Evolutionary conservation across 92 coral and sea anemone species (phyloP).

Genomic region (Muricea muricata): DNA sequence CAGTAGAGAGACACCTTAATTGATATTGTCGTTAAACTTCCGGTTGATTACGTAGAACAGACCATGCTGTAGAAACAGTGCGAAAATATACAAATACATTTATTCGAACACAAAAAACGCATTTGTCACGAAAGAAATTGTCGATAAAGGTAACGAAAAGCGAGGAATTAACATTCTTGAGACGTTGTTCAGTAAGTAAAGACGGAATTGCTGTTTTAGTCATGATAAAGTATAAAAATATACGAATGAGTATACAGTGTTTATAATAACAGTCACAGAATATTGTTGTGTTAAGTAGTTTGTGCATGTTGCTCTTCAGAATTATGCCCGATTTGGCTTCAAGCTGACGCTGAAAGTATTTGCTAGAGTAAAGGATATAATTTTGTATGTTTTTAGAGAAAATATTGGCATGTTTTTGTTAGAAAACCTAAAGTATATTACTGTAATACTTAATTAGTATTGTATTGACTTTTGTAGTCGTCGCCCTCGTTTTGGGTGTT

Average conservation of each 20-base stretch:
- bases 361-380: too few species aligned
- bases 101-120: too few species aligned
- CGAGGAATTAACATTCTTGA: neutral
- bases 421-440: too few species aligned
- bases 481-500: too few species aligned
- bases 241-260: neutral
- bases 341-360: neutral
- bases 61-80: too few species aligned
- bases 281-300: neutral
- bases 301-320: neutral
- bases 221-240: neutral
- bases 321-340: neutral
- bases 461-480: too few species aligned
- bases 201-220: neutral
- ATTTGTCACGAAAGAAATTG: conserved; percentile 37
- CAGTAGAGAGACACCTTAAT: too few species aligned
- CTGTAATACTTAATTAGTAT: too few species aligned
- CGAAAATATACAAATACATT: too few species aligned
- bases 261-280: neutral
- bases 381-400: too few species aligned
- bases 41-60: neutral
- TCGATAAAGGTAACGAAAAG: neutral
- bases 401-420: too few species aligned
- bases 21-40: neutral
- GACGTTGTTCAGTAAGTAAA: neutral